Evolutionary conservation across 92 coral and sea anemone genomes (phyloP).

Genomic region (Parazoanthus atlanticus): DNA sequence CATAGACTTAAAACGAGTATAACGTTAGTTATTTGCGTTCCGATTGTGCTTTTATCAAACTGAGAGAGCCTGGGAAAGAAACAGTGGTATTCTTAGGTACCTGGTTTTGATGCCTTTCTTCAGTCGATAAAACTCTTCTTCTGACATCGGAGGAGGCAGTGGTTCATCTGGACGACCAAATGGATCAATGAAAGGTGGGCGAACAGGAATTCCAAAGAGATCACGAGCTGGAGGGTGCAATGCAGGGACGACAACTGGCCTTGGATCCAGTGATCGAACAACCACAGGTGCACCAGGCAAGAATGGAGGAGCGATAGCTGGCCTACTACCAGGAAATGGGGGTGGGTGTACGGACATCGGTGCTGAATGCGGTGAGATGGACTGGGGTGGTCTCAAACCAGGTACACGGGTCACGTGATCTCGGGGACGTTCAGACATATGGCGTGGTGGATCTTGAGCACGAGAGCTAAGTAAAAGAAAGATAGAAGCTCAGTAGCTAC

Average conservation of each 20-base stretch:
- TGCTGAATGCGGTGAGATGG: constrained; percentile 29
- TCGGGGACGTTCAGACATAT: constrained; percentile 58
- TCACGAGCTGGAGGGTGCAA: constrained; percentile 27
- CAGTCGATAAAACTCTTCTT: constrained; percentile 80
- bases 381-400: constrained; percentile 61
- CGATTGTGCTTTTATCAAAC: no score
- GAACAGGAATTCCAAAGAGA: constrained; percentile 23
- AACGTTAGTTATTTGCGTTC: no score
- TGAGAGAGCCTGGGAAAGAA: neutral
- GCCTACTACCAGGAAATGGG: constrained; percentile 24
- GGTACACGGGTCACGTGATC: constrained; percentile 77
- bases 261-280: constrained; percentile 11
- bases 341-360: constrained; percentile 24
- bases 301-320: constrained; percentile 7
- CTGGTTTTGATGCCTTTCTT: constrained; percentile 63
- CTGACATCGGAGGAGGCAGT: constrained; percentile 78
- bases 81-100: neutral
- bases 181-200: constrained; percentile 22
- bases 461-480: constrained; percentile 5
- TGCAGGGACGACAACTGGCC: constrained; percentile 24
- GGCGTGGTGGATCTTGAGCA: constrained; percentile 21
- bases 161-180: constrained; percentile 24
- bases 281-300: constrained; percentile 35
- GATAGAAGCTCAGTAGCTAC: neutral
- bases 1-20: no score